Evolutionary conservation across 2,797 vertebrate species (phyloP).

Genomic region (Todus mexicanus): DNA sequence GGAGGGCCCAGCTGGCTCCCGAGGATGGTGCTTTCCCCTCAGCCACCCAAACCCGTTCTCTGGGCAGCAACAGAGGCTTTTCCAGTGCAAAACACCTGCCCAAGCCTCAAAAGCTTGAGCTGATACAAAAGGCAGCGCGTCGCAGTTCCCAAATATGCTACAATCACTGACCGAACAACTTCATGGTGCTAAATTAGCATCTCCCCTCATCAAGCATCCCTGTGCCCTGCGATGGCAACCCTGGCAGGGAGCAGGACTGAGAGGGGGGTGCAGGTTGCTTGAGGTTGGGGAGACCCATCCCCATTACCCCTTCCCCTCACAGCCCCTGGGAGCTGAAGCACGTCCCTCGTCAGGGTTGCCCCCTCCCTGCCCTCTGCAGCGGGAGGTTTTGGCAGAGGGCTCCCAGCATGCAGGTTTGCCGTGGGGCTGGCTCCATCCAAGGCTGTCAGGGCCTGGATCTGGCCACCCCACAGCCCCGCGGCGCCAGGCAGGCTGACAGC

Average conservation of each 20-base stretch:
- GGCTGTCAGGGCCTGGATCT: accelerated
- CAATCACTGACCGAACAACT: background rate
- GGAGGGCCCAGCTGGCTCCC: background rate
- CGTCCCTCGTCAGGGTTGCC: background rate
- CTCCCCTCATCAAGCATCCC: background rate
- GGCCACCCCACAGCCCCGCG: background rate
- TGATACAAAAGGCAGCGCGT: accelerated
- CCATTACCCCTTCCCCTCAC: background rate
- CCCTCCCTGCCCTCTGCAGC: background rate
- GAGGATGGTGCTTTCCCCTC: background rate
- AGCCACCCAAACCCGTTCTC: background rate
- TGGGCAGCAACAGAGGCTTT: background rate
- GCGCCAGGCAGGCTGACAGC: background rate
- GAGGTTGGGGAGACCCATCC: background rate
- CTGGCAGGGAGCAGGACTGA: background rate
- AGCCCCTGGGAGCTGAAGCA: accelerated
- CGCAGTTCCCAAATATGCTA: background rate
- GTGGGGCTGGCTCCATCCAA: background rate
- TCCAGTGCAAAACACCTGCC: background rate
- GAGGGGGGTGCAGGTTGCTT: background rate
- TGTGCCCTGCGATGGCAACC: background rate
- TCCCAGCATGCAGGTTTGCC: background rate
- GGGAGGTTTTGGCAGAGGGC: background rate
- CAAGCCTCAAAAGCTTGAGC: background rate
- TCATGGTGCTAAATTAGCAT: background rate